Evolutionary conservation across 2,113 vertebrate genomes (phyloP).

Genomic region (Leiothrix lutea): DNA sequence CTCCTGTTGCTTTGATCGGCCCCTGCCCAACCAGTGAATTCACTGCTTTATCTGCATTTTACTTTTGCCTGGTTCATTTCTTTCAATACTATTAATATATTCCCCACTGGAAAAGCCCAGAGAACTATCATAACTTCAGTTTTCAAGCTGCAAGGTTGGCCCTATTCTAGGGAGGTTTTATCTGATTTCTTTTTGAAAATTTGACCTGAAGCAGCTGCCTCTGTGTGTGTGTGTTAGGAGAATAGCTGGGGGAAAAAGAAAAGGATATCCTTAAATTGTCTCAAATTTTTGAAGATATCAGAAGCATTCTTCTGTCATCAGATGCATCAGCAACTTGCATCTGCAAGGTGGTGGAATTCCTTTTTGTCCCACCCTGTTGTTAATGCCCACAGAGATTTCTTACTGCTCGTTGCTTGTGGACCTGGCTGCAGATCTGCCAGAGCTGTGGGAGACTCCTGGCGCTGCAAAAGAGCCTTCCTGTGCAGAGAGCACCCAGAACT

Average conservation of each 20-base stretch:
- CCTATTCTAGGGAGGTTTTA: not conserved
- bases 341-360: not conserved
- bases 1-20: not conserved
- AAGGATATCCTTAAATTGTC: not conserved
- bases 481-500: not conserved
- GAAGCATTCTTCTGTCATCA: not conserved
- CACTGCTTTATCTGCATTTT: not conserved
- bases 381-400: not conserved
- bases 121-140: not conserved
- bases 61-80: not conserved
- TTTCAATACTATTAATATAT: not conserved
- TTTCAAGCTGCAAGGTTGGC: not conserved
- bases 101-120: not conserved
- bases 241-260: not conserved
- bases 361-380: not conserved
- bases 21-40: not conserved
- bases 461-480: not conserved
- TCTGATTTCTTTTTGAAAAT: not conserved
- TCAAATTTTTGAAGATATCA: not conserved
- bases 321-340: not conserved
- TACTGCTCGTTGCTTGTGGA: not conserved
- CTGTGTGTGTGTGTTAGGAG: not conserved
- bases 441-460: not conserved
- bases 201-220: not conserved
- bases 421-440: not conserved